phyloP scores from a whole-genome alignment of 2,113 vertebrate genomes.

The Silurus asotus region DNA sequence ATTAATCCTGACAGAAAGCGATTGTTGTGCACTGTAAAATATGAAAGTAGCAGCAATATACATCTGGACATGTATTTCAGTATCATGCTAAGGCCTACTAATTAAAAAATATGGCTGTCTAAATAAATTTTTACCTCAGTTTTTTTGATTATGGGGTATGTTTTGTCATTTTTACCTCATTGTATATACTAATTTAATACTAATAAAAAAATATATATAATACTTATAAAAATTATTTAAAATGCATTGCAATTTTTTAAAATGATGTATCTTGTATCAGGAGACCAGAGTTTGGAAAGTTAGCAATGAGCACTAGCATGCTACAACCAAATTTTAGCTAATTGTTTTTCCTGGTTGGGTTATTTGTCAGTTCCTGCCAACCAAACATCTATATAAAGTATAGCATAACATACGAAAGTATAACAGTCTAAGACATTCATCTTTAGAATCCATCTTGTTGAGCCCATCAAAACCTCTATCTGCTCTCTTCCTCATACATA shows the following conservation, averaged over 20 bases:
- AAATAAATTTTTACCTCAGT: neutral
- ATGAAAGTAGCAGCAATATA: neutral
- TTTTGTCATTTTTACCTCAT: neutral
- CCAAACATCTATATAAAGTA: too few relatives aligned
- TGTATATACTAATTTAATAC: neutral
- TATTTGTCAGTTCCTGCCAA: neutral
- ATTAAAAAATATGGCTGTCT: neutral
- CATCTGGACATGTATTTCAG: neutral
- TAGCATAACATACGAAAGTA: too few relatives aligned
- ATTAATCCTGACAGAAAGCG: neutral
- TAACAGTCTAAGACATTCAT: too few relatives aligned
- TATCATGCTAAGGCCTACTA: neutral
- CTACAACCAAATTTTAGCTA: neutral
- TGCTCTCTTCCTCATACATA: neutral
- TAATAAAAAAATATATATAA: neutral
- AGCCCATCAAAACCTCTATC: neutral
- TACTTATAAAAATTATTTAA: neutral
- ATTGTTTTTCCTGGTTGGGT: too few relatives aligned
- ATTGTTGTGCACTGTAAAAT: neutral
- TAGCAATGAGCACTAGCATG: neutral
- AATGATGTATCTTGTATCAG: too few relatives aligned
- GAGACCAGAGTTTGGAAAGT: neutral
- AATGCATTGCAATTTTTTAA: neutral
- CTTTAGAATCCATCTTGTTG: too few relatives aligned
- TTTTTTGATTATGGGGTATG: too few relatives aligned